Percentiles rank a stretch among this genome's conserved stretches.
phyloP scores from a whole-genome alignment of 2,888 invertebrate genomes.

The Ophion costatus region DNA sequence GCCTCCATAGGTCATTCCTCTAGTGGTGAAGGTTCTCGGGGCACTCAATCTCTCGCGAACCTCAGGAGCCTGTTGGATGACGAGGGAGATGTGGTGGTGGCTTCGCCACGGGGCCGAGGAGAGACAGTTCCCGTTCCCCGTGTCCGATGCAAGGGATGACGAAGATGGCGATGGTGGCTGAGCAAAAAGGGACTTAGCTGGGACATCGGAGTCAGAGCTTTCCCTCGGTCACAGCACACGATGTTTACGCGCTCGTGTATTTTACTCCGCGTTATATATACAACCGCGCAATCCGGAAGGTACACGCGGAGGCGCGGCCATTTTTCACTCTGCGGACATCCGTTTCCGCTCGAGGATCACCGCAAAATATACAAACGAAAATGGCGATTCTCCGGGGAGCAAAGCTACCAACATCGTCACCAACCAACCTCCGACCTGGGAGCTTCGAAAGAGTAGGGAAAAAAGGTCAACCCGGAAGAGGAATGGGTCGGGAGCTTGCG shows the following conservation, averaged over 20 bases:
- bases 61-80: constrained; percentile 45
- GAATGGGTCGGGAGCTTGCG: constrained; percentile 4
- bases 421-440: constrained; percentile 3
- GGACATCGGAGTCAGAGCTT: constrained; percentile 54
- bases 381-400: constrained; percentile 65
- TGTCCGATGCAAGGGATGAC: constrained; percentile 47
- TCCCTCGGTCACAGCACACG: constrained; percentile 22
- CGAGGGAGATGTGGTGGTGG: constrained; percentile 47
- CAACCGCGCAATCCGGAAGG: constrained; percentile 74
- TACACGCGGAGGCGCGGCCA: constrained; percentile 73
- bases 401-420: constrained; percentile 60
- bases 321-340: constrained; percentile 81
- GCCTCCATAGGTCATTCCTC: too few relatives aligned
- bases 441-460: constrained; percentile 24
- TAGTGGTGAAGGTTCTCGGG: constrained; percentile 2
- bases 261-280: constrained; percentile 8
- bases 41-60: constrained; percentile 58
- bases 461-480: constrained; percentile 14
- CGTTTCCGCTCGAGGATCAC: constrained; percentile 80
- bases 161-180: constrained; percentile 42
- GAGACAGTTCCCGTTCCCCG: constrained; percentile 59
- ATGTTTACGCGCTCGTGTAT: constrained; percentile 42
- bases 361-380: constrained; percentile 78
- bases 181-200: constrained; percentile 44
- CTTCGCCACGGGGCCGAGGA: constrained; percentile 35